phyloP scores from a whole-genome alignment of 2,797 vertebrate genomes.

The Ceryle rudis region DNA sequence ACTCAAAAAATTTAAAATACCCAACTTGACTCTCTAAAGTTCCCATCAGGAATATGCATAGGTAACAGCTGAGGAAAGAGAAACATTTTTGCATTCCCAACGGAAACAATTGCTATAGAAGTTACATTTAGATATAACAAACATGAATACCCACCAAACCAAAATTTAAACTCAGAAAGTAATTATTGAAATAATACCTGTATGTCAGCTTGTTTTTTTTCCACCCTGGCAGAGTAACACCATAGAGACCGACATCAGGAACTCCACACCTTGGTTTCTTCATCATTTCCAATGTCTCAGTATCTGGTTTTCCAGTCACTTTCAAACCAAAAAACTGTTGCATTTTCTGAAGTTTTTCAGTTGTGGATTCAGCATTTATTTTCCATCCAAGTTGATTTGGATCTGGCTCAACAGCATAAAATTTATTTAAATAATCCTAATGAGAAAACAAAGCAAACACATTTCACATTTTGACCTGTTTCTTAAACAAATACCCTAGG shows the following conservation, averaged over 20 bases:
- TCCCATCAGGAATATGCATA: background rate
- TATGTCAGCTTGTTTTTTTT: slow-evolving; percentile 85
- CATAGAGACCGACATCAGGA: slow-evolving; percentile 82
- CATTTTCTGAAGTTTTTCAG: slow-evolving; percentile 87
- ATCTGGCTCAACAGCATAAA: slow-evolving; percentile 81
- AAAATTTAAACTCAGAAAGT: background rate
- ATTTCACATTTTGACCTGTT: background rate
- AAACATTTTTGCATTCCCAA: background rate
- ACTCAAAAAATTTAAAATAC: background rate
- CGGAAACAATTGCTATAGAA: background rate
- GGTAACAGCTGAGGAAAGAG: background rate
- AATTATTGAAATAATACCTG: slow-evolving; percentile 80
- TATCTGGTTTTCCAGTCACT: slow-evolving; percentile 85
- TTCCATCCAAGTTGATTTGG: slow-evolving; percentile 65
- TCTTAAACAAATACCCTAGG: background rate
- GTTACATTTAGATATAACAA: background rate
- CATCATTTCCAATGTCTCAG: slow-evolving; percentile 86
- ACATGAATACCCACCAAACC: background rate
- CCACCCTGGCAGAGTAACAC: slow-evolving; percentile 82
- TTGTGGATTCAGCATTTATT: slow-evolving; percentile 38
- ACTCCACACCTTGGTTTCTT: slow-evolving; percentile 91
- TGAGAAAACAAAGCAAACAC: background rate
- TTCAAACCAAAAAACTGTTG: slow-evolving; percentile 87
- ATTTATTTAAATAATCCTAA: slow-evolving; percentile 87
- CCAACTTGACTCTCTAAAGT: background rate